Evolutionary conservation across 2,113 vertebrate species (phyloP).

Genomic region (Zosterops borbonicus): DNA sequence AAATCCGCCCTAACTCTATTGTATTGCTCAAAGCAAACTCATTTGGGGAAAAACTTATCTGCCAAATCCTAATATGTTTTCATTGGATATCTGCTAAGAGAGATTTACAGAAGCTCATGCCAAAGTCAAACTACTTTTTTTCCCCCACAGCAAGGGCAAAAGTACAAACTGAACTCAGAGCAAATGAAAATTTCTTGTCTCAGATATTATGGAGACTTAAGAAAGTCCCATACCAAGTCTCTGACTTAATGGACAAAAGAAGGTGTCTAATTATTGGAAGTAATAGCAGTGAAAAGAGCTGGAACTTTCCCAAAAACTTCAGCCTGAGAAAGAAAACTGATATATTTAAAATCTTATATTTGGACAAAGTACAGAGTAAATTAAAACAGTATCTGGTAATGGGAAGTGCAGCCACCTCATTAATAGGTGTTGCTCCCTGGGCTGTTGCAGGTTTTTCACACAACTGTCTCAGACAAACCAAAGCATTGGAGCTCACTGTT

Average conservation of each 20-base stretch:
- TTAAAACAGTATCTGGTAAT: neutral
- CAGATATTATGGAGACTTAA: neutral
- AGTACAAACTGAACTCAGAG: neutral
- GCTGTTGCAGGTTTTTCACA: neutral
- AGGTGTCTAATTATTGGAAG: neutral
- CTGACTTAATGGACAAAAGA: neutral
- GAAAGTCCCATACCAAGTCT: neutral
- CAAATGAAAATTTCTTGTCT: neutral
- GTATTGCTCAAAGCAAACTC: no score
- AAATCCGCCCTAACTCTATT: no score
- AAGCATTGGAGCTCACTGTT: neutral
- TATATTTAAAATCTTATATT: neutral
- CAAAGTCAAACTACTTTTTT: neutral
- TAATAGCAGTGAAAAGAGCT: neutral
- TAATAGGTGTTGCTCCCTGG: neutral
- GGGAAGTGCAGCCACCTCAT: neutral
- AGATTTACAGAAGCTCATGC: neutral
- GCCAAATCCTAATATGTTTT: no score
- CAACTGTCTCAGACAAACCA: accelerated
- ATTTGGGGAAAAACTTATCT: no score
- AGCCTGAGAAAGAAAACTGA: neutral
- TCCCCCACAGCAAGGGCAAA: neutral
- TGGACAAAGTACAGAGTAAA: neutral
- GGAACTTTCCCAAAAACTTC: neutral
- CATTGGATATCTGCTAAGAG: no score